Base-by-base conservation (phyloP, 2,888 invertebrate genomes). In the Margaritifera margaritifera region DNA sequence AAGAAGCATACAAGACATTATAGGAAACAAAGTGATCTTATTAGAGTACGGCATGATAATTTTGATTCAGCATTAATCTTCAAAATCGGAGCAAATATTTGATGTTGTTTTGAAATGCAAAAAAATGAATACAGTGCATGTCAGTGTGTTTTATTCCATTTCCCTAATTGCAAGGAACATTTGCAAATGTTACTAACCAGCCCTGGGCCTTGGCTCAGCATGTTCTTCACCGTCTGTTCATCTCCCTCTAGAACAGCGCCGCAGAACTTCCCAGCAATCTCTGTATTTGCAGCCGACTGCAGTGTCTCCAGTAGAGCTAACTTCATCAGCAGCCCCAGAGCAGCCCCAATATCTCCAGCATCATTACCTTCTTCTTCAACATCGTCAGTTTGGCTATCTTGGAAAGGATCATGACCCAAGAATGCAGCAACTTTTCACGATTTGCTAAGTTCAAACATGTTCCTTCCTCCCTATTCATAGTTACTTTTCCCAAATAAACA, bases 251-350 rank as follows among this genome's bases (percentile, higher is more conserved):
- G 18, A 20, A 69, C 57, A 5, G 69, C 69, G 4, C 55, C 25
- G 3, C 64, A 25, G 51, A 69, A 65, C 25, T 20, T 55, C 52
- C 64, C 31, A 55, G 55, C 57, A 51, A 24, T 51, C 42, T 64
- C 66, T 0, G 25, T 20, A 52, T 27, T 61, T 1, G 25, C 11
- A 22, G 24, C 64, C 2, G 66, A 57, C 19, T 66, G 62, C 24
- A 69, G 59, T 0, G 66, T 57, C n/a, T 62, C 51, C 0, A 69
- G 58, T n/a, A 65, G 65, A 24, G 69, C 69, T 52, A 69, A 58
- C 62, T 62, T 62, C 53, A 66, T 65, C 62, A 69, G 31, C 18
- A 69, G 59, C 22, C 60, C 42, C 42, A 42, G 42, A 42, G 42
- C 61, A 22, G 27, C 61, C 6, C 53, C 64, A 20, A 19, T 57